These are phyloP conservation scores for Sciurus niger DNA, from an alignment of 2,113 vertebrate genomes.

Conservation along the genomic window DNA sequence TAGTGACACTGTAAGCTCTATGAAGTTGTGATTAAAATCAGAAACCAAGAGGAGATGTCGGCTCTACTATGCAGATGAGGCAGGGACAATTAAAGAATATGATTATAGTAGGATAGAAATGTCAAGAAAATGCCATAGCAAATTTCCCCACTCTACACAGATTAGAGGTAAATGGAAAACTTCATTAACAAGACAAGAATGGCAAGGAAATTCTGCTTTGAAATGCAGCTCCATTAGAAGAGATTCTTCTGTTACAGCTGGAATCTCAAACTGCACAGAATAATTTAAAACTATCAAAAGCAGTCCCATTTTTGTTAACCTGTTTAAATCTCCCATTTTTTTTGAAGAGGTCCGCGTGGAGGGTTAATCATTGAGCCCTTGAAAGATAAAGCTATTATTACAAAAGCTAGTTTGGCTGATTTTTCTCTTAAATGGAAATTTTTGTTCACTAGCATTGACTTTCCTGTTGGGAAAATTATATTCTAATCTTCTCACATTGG, in stretches of 20 bases:
- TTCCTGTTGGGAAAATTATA: slow-evolving; percentile 37
- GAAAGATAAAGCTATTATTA: slow-evolving; percentile 21
- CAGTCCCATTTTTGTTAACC: not conserved
- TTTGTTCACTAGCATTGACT: slow-evolving; percentile 40
- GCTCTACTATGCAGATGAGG: slow-evolving; percentile 51
- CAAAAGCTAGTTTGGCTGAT: not conserved
- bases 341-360: not conserved
- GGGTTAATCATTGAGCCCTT: not conserved
- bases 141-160: slow-evolving; percentile 13
- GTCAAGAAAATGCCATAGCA: slow-evolving; percentile 68
- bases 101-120: slow-evolving; percentile 69
- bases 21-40: slow-evolving; percentile 69
- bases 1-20: not conserved
- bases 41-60: not conserved
- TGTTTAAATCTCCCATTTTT: not conserved
- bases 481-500: not conserved
- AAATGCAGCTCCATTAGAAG: slow-evolving; percentile 30
- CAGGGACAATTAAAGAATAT: slow-evolving; percentile 57
- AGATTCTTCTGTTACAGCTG: not conserved
- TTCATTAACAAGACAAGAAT: slow-evolving; percentile 43
- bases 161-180: slow-evolving; percentile 52
- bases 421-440: slow-evolving; percentile 56
- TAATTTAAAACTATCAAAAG: slow-evolving; percentile 6
- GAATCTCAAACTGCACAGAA: not conserved
- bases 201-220: not conserved